Base-by-base conservation (phyloP, 2,113 vertebrate genomes). In the Rhadina sibilatrix region DNA sequence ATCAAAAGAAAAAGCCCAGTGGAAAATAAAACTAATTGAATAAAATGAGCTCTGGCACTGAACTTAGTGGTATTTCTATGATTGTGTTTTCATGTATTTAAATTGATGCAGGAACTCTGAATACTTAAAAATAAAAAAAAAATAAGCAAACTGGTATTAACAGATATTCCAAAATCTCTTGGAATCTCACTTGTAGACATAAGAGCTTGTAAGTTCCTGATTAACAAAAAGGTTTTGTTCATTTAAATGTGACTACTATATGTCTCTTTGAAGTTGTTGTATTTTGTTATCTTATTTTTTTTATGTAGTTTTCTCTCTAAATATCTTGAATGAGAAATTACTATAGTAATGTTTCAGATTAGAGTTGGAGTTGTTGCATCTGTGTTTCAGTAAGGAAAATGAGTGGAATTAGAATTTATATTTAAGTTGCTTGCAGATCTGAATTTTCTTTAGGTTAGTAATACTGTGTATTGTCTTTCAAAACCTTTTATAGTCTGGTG, bases 51-150 rank as follows among this genome's bases (percentile, higher is more conserved):
- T 82, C n/a, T 4, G 15, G 2, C 0, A 0, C 65, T 68, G 47
- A 78, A 49, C 31, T 84, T 80, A 38, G 24, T 72, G 37, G 8
- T 76, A 15, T 92, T 79, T 83, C 40, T 85, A 19, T 61, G 22
- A 19, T 50, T 76, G 21, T 60, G 57, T 15, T 79, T 95, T 93
- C 19, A 59, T 87, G 8, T 83, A 60, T 85, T 87, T 85, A 52
- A 78, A 63, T 82, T 68, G 11, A 49, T 64, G 21, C 22, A 61
- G 61, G 33, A 91, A 49, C 16, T 28, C 9, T 3, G 13, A 82
- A 12, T 78, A 37, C 19, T 75, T 95, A 31, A 94, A 71, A 79
- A 61, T 25, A 46, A 57, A 94, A 46, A 57, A 94, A 94, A 69
- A 71, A 66, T 12, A 69, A 68, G 40, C 8, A 75, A 59, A 56